Evolutionary conservation across 2,888 invertebrate genomes (phyloP).

Genomic region (Cenopis cana): DNA sequence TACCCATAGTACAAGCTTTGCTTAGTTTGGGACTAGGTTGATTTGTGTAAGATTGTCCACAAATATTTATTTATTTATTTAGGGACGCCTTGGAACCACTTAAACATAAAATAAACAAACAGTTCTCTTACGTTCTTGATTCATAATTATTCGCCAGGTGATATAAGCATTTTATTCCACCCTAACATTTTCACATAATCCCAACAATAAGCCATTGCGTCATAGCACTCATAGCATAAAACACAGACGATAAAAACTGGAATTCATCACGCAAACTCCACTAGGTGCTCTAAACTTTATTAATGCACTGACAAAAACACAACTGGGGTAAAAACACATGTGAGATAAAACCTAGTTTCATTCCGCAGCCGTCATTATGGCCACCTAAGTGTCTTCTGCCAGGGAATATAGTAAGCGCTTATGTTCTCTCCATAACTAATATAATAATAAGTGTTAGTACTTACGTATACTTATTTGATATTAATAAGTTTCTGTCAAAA

Average conservation of each 20-base stretch:
- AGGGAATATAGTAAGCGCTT: too few species aligned
- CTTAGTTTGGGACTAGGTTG: too few species aligned
- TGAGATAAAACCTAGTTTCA: slow-evolving; percentile 14
- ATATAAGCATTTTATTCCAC: slow-evolving; percentile 17
- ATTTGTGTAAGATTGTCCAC: too few species aligned
- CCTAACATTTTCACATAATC: slow-evolving; percentile 11
- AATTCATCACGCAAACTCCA: slow-evolving; percentile 17
- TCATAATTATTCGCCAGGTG: neutral
- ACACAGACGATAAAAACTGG: slow-evolving; percentile 13
- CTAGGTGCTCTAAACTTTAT: slow-evolving; percentile 31
- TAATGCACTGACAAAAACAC: slow-evolving; percentile 29
- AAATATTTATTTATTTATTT: too few species aligned
- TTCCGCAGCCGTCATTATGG: slow-evolving; percentile 6
- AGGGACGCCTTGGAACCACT: too few species aligned
- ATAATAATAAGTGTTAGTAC: too few species aligned
- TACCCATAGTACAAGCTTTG: too few species aligned
- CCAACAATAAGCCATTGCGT: neutral
- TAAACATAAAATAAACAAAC: neutral
- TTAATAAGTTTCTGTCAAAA: too few species aligned
- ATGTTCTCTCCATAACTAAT: too few species aligned
- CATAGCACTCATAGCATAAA: slow-evolving; percentile 6
- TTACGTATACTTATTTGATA: too few species aligned
- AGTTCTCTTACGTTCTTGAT: neutral
- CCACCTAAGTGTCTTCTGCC: neutral
- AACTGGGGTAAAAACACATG: slow-evolving; percentile 26